A percentile compares a stretch with the other conserved stretches of the same genome.
These are phyloP conservation scores for Heterodera schachtii DNA, from an alignment of 1,140 invertebrate genomes.

Conservation along the genomic window DNA sequence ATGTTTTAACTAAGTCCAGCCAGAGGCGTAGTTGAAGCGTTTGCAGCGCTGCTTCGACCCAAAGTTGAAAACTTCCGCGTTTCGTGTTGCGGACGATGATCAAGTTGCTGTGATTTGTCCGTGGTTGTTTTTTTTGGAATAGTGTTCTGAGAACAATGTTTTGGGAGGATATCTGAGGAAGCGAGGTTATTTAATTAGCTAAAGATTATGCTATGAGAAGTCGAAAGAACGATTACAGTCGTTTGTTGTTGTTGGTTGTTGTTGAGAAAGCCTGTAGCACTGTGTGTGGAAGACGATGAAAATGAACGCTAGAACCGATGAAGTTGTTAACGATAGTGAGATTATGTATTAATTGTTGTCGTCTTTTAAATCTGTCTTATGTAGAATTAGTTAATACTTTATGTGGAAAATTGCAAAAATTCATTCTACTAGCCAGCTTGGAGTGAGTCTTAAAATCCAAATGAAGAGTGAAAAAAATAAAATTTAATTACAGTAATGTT, in stretches of 20 bases:
- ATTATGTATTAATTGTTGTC: not conserved
- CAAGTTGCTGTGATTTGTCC: constrained; percentile 1
- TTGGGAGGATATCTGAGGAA: not conserved
- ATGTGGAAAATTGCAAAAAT: no score
- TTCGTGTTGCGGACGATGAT: not conserved
- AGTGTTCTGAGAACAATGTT: not conserved
- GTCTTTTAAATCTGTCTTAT: not conserved
- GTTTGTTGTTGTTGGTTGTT: not conserved
- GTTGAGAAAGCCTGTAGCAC: not conserved
- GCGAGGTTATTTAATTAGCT: not conserved
- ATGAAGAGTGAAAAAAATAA: no score
- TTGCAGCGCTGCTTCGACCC: constrained; percentile 7
- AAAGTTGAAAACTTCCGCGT: not conserved
- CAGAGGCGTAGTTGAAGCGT: constrained; percentile 4
- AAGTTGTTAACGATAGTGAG: not conserved
- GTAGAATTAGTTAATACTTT: not conserved
- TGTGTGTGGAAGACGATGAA: not conserved
- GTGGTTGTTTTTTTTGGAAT: not conserved
- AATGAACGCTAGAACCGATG: not conserved
- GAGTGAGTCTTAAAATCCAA: no score
- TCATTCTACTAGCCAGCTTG: no score
- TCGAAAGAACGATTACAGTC: not conserved
- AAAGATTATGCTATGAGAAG: not conserved
- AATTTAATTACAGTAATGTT: no score
- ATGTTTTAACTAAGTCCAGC: constrained; percentile 15